Conservation (phyloP, 2,888 invertebrate genomes). For the Apamea monoglypha region DNA sequence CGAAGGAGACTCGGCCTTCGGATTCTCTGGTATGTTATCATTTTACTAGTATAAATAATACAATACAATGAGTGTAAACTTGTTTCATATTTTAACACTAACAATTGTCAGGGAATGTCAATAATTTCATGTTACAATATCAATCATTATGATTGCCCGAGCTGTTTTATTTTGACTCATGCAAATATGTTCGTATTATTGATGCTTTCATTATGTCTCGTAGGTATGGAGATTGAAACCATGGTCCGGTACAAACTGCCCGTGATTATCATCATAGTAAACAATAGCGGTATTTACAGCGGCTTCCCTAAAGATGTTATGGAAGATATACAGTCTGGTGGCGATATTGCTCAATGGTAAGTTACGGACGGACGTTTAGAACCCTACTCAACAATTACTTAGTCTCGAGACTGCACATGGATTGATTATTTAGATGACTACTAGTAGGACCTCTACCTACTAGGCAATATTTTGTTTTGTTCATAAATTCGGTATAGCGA, state of each 20-base stretch:
- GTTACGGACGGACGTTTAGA: constrained; percentile 59
- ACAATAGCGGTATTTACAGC: constrained; percentile 98
- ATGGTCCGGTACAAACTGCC: constrained; percentile 98
- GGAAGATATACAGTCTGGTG: constrained; percentile 92
- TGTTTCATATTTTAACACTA: constrained; percentile 45
- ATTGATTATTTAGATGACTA: neutral
- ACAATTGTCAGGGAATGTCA: constrained; percentile 57
- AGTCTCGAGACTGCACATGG: neutral
- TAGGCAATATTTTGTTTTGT: neutral
- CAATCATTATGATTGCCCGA: constrained; percentile 43
- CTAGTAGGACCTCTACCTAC: neutral
- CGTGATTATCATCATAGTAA: constrained; percentile 96
- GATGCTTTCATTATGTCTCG: constrained; percentile 52
- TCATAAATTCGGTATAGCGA: neutral
- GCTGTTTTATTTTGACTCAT: constrained; percentile 35
- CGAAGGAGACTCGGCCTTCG: constrained; percentile 99
- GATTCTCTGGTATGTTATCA: constrained; percentile 95
- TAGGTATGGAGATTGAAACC: constrained; percentile 99
- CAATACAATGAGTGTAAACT: constrained; percentile 46
- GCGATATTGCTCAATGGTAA: constrained; percentile 94
- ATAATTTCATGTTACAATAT: constrained; percentile 47
- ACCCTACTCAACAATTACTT: neutral
- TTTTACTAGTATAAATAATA: constrained; percentile 65
- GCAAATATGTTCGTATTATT: constrained; percentile 22
- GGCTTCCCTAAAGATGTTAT: constrained; percentile 95